Base-by-base conservation (phyloP, 2,113 vertebrate genomes). In the Nansenia antarctica region DNA sequence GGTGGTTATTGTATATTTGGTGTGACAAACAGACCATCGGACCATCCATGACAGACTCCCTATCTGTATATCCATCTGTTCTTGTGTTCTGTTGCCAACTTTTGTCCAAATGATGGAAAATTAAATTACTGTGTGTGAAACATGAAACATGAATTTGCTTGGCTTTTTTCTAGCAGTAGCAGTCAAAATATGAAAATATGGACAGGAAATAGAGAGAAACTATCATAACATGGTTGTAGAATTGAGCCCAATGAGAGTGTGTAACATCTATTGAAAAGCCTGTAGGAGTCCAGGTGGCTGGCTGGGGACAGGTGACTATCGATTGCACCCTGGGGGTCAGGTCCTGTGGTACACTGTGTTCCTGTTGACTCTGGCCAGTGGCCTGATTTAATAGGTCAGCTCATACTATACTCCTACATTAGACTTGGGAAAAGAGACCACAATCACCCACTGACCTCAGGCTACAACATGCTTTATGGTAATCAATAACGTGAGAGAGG, bases 121-220 rank as follows among this genome's bases (percentile, higher is more conserved):
- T 54, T 86, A 82, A 89, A 86, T 60, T 32, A 63, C 67, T 63
- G 11, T 73, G 79, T 74, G n/a, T n/a, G n/a, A n/a, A n/a, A n/a
- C n/a, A n/a, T n/a, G 60, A 81, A 78, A 78, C 34, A 69, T 42
- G 3, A 62, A 20, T 74, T 78, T 61, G 62, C 55, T 27, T 62
- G 52, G 35, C 31, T 31, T 26, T 57, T 54, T 83, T 80, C n/a
- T n/a, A n/a, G n/a, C n/a, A n/a, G n/a, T n/a, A n/a, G n/a, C n/a
- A n/a, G n/a, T n/a, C n/a, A n/a, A n/a, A n/a, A 32, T 81, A 66
- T n/a, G 54, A 35, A 30, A 12, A 27, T 27, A 14, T 29, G n/a
- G n/a, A n/a, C n/a, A n/a, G n/a, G n/a, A n/a, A n/a, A n/a, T n/a
- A n/a, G n/a, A n/a, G n/a, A n/a, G n/a, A n/a, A n/a, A n/a, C n/a